Evolutionary conservation across 2,113 vertebrate species (phyloP), one percentile per base, ranked within the genome.

Genomic region (Diadophis punctatus): DNA sequence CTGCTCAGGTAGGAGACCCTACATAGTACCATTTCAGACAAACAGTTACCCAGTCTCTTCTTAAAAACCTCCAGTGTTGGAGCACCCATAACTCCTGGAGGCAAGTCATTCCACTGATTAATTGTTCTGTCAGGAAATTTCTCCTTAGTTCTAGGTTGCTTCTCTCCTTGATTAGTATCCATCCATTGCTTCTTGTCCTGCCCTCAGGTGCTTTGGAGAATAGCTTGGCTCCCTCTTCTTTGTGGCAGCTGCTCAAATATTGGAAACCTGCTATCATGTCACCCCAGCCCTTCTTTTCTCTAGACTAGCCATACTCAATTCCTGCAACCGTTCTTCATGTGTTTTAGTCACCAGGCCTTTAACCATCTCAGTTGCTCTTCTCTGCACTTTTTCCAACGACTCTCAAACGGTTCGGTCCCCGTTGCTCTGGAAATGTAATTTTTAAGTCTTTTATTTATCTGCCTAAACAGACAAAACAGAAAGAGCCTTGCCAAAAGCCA

Each of bases 391-490:
- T 63, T 63, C 27, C 11, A 63, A 63, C 5, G 86, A 93, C 27
- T 93, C 92, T 60, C 91, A 96, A 95, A 55, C 16, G 25, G 34
- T n/a, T 95, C 3, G 1, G 88, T 2, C 55, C 87, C 43, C 43
- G 2, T 3, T 56, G 51, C 34, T 23, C 9, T 18, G 63, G 48
- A 58, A 63, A 10, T 30, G 25, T 43, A 23, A 8, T 30, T 53
- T 53, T 43, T 43, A 80, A 43, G n/a, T 43, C 6, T 30, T 53
- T 18, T 74, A 74, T 74, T 74, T 30, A 25, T 46, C 25, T 22
- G 49, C 20, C 12, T 53, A 23, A 52, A 74, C 16, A 58, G 53
- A 48, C 39, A 48, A 88, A 25, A 43, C 34, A 46, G n/a, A n/a
- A 43, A 16, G 23, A 53, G 43, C 27, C 84, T 91, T 27, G 25